Conservation (phyloP, 2,888 invertebrate species). For the Andrena minutula region DNA sequence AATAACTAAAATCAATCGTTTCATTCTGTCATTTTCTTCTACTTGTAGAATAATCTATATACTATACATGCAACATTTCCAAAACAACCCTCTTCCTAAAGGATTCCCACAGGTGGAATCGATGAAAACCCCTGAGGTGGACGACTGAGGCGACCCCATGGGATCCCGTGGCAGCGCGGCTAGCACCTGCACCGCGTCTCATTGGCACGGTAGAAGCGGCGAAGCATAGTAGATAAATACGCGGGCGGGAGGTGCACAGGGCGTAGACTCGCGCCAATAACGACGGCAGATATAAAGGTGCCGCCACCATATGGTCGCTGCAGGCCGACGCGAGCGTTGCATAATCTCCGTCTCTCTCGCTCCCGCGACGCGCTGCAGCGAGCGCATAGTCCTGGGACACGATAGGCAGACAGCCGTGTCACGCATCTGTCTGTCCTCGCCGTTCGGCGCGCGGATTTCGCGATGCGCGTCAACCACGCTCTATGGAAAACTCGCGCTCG, state of each 20-base stretch:
- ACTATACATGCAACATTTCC: constrained; percentile 5
- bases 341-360: constrained; percentile 73
- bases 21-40: too few species aligned
- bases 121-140: neutral
- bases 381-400: constrained; percentile 45
- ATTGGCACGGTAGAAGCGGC: constrained; percentile 59
- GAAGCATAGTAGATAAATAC: constrained; percentile 61
- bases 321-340: constrained; percentile 73
- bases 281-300: constrained; percentile 79
- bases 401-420: constrained; percentile 77
- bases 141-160: constrained; percentile 13
- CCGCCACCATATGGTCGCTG: constrained; percentile 80
- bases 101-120: neutral
- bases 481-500: constrained; percentile 44
- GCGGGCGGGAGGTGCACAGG: constrained; percentile 44
- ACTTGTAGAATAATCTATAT: too few species aligned
- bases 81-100: constrained; percentile 2
- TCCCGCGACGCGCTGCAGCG: constrained; percentile 33
- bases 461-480: constrained; percentile 22
- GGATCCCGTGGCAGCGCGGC: constrained; percentile 31
- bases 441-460: constrained; percentile 26
- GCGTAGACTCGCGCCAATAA: constrained; percentile 73
- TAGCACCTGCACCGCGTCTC: constrained; percentile 54
- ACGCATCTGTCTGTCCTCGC: constrained; percentile 79
- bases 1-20: too few species aligned